These are phyloP conservation scores for Leucophora obtusa DNA, from an alignment of 2,888 invertebrate genomes.

Conservation along the genomic window DNA sequence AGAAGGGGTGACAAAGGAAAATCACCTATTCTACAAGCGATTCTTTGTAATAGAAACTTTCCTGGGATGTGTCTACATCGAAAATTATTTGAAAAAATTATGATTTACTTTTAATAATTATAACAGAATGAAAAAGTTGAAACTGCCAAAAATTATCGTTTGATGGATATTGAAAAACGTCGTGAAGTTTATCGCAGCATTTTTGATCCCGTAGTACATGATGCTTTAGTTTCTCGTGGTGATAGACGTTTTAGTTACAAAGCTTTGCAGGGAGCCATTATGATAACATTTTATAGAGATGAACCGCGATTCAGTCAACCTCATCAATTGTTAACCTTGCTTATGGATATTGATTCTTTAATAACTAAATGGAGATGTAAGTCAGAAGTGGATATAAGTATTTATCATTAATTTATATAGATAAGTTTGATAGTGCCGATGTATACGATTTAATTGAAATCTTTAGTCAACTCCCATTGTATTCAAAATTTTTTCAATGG, in stretches of 20 bases:
- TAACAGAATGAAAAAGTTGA: conserved; percentile 82
- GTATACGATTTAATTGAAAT: too few species aligned
- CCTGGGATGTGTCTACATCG: too few species aligned
- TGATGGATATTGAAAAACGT: conserved; percentile 87
- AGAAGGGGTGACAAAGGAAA: too few species aligned
- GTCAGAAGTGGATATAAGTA: conserved; percentile 70
- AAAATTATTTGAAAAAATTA: background rate
- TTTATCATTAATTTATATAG: background rate
- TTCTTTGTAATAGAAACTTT: too few species aligned
- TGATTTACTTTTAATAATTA: conserved; percentile 33
- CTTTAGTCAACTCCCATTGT: too few species aligned
- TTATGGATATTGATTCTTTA: conserved; percentile 98
- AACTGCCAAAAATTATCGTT: conserved; percentile 82
- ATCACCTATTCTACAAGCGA: too few species aligned
- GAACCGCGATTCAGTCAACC: conserved; percentile 99
- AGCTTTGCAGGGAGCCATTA: conserved; percentile 97
- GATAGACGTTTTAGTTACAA: conserved; percentile 87
- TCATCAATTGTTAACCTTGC: conserved; percentile 93
- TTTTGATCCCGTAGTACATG: conserved; percentile 90
- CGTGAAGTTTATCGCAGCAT: conserved; percentile 93
- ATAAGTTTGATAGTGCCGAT: too few species aligned
- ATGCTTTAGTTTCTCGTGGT: conserved; percentile 89
- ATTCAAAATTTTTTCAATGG: too few species aligned
- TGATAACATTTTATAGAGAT: conserved; percentile 98
- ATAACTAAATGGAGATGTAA: conserved; percentile 99